Percentiles rank a stretch among this genome's conserved stretches.
Evolutionary conservation across 2,113 vertebrate species (phyloP).

Genomic region (Macquaria ambigua): DNA sequence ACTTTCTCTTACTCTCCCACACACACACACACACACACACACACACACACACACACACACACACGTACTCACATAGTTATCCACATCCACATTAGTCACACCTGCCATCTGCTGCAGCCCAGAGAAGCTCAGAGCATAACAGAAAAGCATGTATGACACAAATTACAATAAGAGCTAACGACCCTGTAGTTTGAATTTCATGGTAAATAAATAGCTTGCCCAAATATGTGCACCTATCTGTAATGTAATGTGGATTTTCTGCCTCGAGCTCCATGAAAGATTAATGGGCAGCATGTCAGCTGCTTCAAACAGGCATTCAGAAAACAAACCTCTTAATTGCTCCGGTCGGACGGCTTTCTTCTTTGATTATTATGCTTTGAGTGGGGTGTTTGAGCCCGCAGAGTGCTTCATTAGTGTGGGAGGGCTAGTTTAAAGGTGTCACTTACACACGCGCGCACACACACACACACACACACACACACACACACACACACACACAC

Average conservation of each 20-base stretch:
- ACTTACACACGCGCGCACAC: constrained; percentile 11
- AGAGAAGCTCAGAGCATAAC: constrained; percentile 29
- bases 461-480: background rate
- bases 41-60: constrained; percentile 16
- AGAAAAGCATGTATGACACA: constrained; percentile 53
- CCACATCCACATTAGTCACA: constrained; percentile 73
- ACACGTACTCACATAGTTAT: background rate
- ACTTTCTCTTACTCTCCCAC: constrained; percentile 18
- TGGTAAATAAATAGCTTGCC: constrained; percentile 64
- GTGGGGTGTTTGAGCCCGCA: constrained; percentile 30
- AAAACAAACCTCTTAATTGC: constrained; percentile 77
- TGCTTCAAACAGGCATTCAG: constrained; percentile 39
- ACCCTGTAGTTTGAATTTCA: constrained; percentile 56
- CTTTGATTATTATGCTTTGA: constrained; percentile 73
- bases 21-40: background rate
- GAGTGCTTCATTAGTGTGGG: constrained; percentile 47
- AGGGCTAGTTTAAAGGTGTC: constrained; percentile 35
- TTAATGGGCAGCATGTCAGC: constrained; percentile 67
- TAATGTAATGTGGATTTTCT: constrained; percentile 53
- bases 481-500: background rate
- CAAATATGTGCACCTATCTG: constrained; percentile 52
- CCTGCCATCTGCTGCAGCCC: constrained; percentile 50
- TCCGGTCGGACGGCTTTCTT: constrained; percentile 32
- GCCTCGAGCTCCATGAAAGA: constrained; percentile 57
- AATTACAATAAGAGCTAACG: constrained; percentile 51